These are phyloP conservation scores for Arion vulgaris DNA, from an alignment of 1,140 invertebrate genomes.

Conservation along the genomic window DNA sequence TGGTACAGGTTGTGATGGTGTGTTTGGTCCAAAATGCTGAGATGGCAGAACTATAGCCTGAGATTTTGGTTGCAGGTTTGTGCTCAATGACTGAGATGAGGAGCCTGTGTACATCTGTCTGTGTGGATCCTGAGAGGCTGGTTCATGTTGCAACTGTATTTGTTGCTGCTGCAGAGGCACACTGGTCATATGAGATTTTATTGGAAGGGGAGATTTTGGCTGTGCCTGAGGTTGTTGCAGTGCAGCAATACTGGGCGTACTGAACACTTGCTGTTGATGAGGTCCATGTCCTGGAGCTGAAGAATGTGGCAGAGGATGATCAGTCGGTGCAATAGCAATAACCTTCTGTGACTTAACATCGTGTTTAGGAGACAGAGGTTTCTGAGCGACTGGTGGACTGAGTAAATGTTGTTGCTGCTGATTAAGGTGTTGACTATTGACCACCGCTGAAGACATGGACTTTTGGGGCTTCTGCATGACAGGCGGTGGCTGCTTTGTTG, in stretches of 20 bases:
- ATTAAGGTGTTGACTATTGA: constrained; percentile 73
- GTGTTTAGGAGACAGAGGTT: constrained; percentile 6
- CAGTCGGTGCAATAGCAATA: not conserved
- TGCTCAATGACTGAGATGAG: not conserved
- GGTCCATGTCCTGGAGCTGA: not conserved
- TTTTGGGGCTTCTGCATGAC: constrained; percentile 29
- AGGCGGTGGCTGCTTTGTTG: constrained; percentile 19
- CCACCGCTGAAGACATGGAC: constrained; percentile 15
- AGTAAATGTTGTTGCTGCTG: constrained; percentile 25
- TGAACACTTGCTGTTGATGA: constrained; percentile 1
- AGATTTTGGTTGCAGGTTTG: not conserved
- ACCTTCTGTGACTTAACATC: constrained; percentile 6
- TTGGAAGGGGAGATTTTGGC: constrained; percentile 22
- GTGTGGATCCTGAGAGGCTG: not conserved
- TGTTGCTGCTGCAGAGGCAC: constrained; percentile 18
- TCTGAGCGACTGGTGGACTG: constrained; percentile 20
- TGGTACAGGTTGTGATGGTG: not conserved
- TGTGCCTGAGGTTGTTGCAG: constrained; percentile 12
- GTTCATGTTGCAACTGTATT: not conserved
- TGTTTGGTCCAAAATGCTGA: not conserved
- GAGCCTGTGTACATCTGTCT: not conserved
- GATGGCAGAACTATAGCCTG: not conserved
- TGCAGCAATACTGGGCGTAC: not conserved
- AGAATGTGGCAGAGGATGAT: not conserved
- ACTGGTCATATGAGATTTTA: constrained; percentile 4